phyloP scores from a whole-genome alignment of 1,140 invertebrate species.

The Leptinotarsa lineolata region DNA sequence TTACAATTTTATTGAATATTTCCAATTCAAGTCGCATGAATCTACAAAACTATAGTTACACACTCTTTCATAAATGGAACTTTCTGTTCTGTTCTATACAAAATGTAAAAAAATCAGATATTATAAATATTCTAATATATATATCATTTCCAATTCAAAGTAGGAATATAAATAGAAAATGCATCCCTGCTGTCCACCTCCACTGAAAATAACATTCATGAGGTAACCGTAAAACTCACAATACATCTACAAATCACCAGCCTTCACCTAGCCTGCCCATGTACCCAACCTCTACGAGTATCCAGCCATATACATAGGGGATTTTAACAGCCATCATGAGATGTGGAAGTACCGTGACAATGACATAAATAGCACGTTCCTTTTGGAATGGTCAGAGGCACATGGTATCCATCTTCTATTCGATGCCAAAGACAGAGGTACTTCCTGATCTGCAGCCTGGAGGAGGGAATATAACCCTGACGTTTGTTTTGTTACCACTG shows the following conservation, averaged over 20 bases:
- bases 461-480: slow-evolving; percentile 27
- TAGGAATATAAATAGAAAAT: too few relatives aligned
- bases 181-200: not conserved
- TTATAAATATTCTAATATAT: too few relatives aligned
- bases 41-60: too few relatives aligned
- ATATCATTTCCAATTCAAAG: too few relatives aligned
- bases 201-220: not conserved
- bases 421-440: slow-evolving; percentile 35
- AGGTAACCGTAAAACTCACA: not conserved
- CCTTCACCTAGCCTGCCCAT: slow-evolving; percentile 23
- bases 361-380: slow-evolving; percentile 25
- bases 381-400: slow-evolving; percentile 30
- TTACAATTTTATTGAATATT: too few relatives aligned
- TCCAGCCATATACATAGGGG: slow-evolving; percentile 32
- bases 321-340: slow-evolving; percentile 35
- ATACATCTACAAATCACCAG: slow-evolving; percentile 24
- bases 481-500: slow-evolving; percentile 25
- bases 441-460: slow-evolving; percentile 34
- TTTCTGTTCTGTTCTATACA: too few relatives aligned
- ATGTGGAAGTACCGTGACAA: slow-evolving; percentile 31
- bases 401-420: slow-evolving; percentile 29
- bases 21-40: too few relatives aligned
- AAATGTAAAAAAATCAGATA: too few relatives aligned
- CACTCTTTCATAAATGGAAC: too few relatives aligned
- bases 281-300: slow-evolving; percentile 24